Evolutionary conservation across 2,113 vertebrate genomes (phyloP), one percentile per base, ranked within the genome.

Genomic region (Cynopterus brachyotis): DNA sequence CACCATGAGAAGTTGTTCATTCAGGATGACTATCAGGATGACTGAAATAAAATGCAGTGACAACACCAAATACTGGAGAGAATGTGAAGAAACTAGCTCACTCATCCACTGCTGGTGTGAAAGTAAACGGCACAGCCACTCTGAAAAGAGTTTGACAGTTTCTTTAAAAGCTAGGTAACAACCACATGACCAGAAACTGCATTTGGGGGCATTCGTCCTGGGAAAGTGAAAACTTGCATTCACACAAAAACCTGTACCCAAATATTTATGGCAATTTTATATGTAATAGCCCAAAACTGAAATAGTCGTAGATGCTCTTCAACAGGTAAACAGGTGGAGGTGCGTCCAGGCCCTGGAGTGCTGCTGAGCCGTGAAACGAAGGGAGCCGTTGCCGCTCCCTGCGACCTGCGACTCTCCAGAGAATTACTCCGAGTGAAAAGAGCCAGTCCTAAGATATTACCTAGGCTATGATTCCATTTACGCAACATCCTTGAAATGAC

Each of bases 381-480:
- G 12, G 2, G 10, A 50, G 32, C 32, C 2, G 0, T 8, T 5
- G 59, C 22, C 3, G 40, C 35, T 12, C n/a, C 0, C 0, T 0
- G 15, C 4, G 0, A 19, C 85, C 59, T 50, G 9, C 69, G 55
- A 2, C 7, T 59, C 79, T 73, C 11, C 69, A 42, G 13, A 64
- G 60, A 69, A 15, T 32, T 10, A 2, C 1, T 4, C 60, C 9
- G 5, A 20, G 79, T 26, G 40, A 40, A 32, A 37, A 64, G 69
- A 73, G 37, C 69, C 50, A 30, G 16, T 30, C 13, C 32, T 89
- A 2, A 81, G 42, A 79, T 12, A 40, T 37, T 75, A 37, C 19
- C 0, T 20, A 30, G 0, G 1, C 45, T 57, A 30, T 2, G 67
- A 66, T 32, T 59, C 40, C 9, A 32, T 59, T 53, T 50, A 62